Evolutionary conservation across 2,888 invertebrate species (phyloP), one percentile per base, ranked within the genome.

Genomic region (Parnassius apollo): DNA sequence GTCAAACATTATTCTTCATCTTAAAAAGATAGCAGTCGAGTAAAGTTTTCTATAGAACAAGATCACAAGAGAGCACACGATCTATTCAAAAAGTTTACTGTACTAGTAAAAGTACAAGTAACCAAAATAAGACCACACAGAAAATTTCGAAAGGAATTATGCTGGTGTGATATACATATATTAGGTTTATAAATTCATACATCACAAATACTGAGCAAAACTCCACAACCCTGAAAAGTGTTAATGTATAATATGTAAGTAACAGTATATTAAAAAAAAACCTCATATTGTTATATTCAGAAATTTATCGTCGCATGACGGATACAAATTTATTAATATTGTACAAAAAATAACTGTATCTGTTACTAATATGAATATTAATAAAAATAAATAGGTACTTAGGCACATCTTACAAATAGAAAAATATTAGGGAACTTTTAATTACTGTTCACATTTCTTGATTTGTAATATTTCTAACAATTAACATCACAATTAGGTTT

Each of bases 211-310:
- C 75, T 85, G 84, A 85, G 82, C 83, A 82, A 81, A 49, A 78
- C 80, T 75, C 76, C 82, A 85, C 85, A 85, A 86, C 83, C 84
- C 71, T 77, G 69, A 73, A 74, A 80, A 80, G 70, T 76, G 71
- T 69, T 62, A 68, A 69, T 69, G 50, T 64, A 65, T 61, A 60
- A 61, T 57, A 59, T 50, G 59, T 62, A 64, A 50, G 59, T 57
- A 55, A 59, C 55, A 55, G 60, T 22, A n/a, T 42, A 44, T 35
- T 35, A 35, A 45, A 61, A 35, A 44, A 50, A 7, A 25, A 13
- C 44, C 9, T 46, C 42, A 50, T 57, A 42, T 18, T 50, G 8
- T 18, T 50, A 18, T 2, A 50, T n/a, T 48, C n/a, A 48, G 8
- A 48, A 48, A 48, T 44, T 50, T 18, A 50, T 22, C 9, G 50